phyloP scores from a whole-genome alignment of 2,797 vertebrate species.

The Sphaeramia orbicularis region DNA sequence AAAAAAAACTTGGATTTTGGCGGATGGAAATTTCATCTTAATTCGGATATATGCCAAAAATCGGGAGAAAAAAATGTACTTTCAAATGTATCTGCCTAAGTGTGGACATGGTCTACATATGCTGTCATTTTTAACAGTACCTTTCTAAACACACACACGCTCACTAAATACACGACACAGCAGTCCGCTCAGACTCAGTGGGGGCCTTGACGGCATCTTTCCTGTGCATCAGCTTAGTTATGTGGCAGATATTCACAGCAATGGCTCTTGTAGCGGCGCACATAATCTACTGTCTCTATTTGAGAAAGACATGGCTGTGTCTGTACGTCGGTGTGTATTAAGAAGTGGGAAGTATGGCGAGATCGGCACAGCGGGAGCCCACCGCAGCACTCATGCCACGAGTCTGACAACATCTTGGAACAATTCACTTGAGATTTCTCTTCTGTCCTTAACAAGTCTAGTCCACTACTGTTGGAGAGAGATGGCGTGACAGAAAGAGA shows the following conservation, averaged over 20 bases:
- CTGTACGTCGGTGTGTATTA: conserved; percentile 34
- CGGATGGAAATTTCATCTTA: conserved; percentile 11
- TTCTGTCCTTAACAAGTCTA: conserved; percentile 61
- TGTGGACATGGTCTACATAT: conserved; percentile 22
- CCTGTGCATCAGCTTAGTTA: conserved; percentile 50
- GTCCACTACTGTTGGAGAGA: conserved; percentile 54
- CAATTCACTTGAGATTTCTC: conserved; percentile 66
- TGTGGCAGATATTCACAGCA: conserved; percentile 53
- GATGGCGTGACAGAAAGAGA: conserved; percentile 32
- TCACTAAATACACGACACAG: conserved; percentile 12
- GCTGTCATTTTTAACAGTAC: conserved; percentile 8
- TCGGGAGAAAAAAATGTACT: not conserved
- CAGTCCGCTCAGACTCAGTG: conserved; percentile 21
- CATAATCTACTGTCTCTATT: conserved; percentile 50
- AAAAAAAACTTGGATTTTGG: conserved; percentile 8
- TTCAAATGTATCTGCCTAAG: conserved; percentile 28
- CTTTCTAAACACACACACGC: not conserved
- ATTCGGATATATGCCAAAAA: conserved; percentile 12
- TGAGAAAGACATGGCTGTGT: conserved; percentile 36
- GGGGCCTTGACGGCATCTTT: conserved; percentile 32
- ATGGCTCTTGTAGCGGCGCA: conserved; percentile 12
- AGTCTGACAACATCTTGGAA: conserved; percentile 75
- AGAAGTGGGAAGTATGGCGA: conserved; percentile 47
- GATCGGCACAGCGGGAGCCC: conserved; percentile 68
- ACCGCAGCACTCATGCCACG: conserved; percentile 53